phyloP scores from a whole-genome alignment of 2,888 invertebrate genomes.

The Hydropsyche betteni region DNA sequence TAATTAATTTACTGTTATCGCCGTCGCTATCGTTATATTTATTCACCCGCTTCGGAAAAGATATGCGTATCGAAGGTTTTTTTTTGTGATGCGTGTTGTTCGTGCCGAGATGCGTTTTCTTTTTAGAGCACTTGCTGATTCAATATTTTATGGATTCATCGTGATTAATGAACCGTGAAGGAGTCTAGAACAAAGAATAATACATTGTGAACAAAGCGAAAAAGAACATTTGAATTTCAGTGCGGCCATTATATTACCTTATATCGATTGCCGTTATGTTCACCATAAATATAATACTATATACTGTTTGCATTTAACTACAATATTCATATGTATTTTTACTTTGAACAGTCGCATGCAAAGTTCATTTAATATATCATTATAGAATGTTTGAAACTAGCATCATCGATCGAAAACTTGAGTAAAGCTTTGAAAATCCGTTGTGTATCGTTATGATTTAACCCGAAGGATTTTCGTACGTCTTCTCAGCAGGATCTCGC shows the following conservation, averaged over 20 bases:
- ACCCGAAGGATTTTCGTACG: too few species aligned
- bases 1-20: constrained; percentile 23
- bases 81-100: neutral
- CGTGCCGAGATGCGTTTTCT: neutral
- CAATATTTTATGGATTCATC: constrained; percentile 18
- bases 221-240: constrained; percentile 6
- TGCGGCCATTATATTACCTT: neutral
- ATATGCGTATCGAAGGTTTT: neutral
- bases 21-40: neutral
- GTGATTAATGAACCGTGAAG: constrained; percentile 26
- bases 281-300: too few species aligned
- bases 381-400: too few species aligned
- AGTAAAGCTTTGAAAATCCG: too few species aligned
- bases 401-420: too few species aligned
- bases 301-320: too few species aligned
- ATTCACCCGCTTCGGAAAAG: neutral
- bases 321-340: too few species aligned
- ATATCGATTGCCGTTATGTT: too few species aligned
- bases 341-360: too few species aligned
- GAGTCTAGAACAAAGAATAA: constrained; percentile 10
- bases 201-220: constrained; percentile 3
- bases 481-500: too few species aligned
- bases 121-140: neutral
- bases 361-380: too few species aligned
- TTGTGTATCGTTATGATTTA: too few species aligned